Evolutionary conservation across 1,140 invertebrate species (phyloP).

Genomic region (Drosophila ogumai): DNA sequence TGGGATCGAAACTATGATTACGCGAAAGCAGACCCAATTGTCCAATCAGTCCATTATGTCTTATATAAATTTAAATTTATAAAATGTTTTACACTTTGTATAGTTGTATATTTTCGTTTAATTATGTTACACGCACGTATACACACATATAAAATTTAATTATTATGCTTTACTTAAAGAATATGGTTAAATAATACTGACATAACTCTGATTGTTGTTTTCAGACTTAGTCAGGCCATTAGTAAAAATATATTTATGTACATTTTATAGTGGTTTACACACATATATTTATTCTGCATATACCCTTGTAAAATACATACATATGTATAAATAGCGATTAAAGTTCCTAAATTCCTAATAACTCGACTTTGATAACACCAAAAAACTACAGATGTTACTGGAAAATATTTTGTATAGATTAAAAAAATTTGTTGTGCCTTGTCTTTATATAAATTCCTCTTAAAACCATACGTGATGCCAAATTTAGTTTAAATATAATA

Average conservation of each 20-base stretch:
- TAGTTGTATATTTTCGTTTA: slow-evolving; percentile 68
- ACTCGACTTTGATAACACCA: neutral
- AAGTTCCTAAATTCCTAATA: neutral
- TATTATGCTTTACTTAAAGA: slow-evolving; percentile 44
- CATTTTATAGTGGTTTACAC: neutral
- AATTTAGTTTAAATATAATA: neutral
- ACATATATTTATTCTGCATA: neutral
- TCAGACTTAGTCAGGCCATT: slow-evolving; percentile 4
- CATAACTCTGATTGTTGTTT: slow-evolving; percentile 4
- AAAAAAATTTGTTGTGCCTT: neutral
- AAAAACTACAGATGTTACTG: neutral
- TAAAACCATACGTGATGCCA: neutral
- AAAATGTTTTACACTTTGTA: slow-evolving; percentile 43
- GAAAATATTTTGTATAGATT: neutral
- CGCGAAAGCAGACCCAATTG: neutral
- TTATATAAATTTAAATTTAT: neutral
- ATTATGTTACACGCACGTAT: slow-evolving; percentile 73
- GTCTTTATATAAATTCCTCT: neutral
- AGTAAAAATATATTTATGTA: slow-evolving; percentile 11
- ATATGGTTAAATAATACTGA: slow-evolving; percentile 12
- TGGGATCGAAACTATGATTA: neutral
- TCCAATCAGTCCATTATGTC: neutral
- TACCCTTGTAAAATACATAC: slow-evolving; percentile 26
- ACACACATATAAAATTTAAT: slow-evolving; percentile 66
- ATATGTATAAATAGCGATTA: neutral